A percentile compares a stretch with the other conserved stretches of the same genome.
These are phyloP conservation scores for Drosophila longiperda DNA, from an alignment of 2,888 invertebrate species.

Conservation along the genomic window DNA sequence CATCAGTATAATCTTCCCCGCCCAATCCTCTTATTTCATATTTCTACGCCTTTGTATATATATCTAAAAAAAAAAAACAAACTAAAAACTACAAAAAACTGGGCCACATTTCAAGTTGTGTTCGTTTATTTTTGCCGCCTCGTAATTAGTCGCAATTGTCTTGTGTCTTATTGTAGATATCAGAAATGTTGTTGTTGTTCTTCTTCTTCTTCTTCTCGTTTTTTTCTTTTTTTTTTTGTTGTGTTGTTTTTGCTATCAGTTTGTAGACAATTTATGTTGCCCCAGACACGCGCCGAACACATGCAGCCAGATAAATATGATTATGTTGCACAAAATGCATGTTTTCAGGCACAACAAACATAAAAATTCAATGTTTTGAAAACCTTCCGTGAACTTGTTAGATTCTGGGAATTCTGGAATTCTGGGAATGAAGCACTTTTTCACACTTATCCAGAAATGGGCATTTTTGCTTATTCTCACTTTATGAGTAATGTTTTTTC, in stretches of 20 bases:
- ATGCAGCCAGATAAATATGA: not conserved
- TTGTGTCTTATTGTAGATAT: constrained; percentile 22
- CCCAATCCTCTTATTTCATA: not conserved
- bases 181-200: constrained; percentile 8
- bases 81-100: constrained; percentile 6
- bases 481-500: not conserved
- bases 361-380: not conserved
- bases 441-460: not conserved
- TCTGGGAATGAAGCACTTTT: not conserved
- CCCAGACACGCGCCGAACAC: constrained; percentile 18
- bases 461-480: not conserved
- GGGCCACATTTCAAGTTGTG: constrained; percentile 23
- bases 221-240: not conserved
- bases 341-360: not conserved
- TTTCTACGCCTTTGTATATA: not conserved
- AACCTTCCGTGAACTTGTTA: not conserved
- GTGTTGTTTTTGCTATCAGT: constrained; percentile 22
- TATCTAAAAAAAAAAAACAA: not conserved
- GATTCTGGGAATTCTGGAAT: not conserved
- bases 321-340: not conserved
- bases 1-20: not conserved
- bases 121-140: constrained; percentile 26
- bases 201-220: not conserved
- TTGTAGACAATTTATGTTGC: constrained; percentile 17
- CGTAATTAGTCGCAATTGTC: constrained; percentile 46